phyloP scores from a whole-genome alignment of 2,888 invertebrate genomes.

The Lithophane leautieri region DNA sequence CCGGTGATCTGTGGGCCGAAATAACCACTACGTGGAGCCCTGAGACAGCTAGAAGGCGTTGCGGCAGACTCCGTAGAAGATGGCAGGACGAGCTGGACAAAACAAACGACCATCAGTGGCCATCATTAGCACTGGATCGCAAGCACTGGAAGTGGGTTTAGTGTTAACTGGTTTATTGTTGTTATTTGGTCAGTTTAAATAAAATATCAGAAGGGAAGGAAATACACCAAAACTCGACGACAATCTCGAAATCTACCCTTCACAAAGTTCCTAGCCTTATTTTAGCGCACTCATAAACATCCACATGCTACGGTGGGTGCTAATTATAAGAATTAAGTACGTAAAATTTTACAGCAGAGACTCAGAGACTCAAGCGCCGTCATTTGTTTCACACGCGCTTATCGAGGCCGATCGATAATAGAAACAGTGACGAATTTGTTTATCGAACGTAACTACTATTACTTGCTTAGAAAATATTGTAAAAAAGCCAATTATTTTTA shows the following conservation, averaged over 20 bases:
- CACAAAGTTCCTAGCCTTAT: background rate
- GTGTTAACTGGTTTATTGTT: background rate
- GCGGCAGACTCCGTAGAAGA: too few species aligned
- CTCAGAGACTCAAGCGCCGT: slow-evolving; percentile 36
- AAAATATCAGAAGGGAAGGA: background rate
- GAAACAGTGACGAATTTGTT: slow-evolving; percentile 11
- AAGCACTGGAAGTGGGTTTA: too few species aligned
- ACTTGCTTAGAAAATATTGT: background rate
- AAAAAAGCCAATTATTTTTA: too few species aligned
- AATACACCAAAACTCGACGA: background rate
- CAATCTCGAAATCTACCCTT: background rate
- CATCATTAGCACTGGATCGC: too few species aligned
- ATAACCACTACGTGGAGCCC: too few species aligned
- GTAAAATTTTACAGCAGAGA: too few species aligned
- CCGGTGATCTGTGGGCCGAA: too few species aligned
- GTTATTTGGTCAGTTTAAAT: background rate
- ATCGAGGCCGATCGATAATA: slow-evolving; percentile 44
- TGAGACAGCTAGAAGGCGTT: too few species aligned
- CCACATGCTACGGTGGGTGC: background rate
- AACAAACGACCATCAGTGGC: too few species aligned
- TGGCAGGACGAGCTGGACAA: too few species aligned
- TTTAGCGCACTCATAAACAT: background rate
- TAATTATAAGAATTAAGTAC: background rate
- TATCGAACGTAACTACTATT: background rate
- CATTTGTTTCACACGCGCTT: slow-evolving; percentile 43